phyloP scores from a whole-genome alignment of 2,797 vertebrate species.

The Smutsia gigantea region DNA sequence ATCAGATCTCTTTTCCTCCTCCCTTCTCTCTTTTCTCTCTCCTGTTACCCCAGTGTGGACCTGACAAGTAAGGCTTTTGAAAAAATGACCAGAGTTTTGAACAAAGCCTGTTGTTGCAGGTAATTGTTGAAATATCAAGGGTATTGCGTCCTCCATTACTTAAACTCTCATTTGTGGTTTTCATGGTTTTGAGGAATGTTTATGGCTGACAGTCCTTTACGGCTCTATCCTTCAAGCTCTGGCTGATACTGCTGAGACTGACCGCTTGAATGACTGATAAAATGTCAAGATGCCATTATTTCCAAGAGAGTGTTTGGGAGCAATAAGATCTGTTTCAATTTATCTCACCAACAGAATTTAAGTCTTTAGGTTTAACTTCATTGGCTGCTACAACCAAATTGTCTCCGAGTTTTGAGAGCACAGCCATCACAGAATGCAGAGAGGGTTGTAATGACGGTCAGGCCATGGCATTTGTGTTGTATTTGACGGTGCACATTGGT shows the following conservation, averaged over 20 bases:
- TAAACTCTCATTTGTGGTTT: constrained; percentile 91
- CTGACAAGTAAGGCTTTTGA: constrained; percentile 85
- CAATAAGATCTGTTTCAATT: constrained; percentile 89
- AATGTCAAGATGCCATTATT: constrained; percentile 92
- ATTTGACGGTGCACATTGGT: constrained; percentile 81
- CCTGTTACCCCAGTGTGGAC: neutral
- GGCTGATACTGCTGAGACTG: constrained; percentile 88
- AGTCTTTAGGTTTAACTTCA: constrained; percentile 85
- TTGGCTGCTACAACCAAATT: constrained; percentile 76
- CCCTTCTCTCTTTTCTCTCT: neutral
- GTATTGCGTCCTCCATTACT: constrained; percentile 90
- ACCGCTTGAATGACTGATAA: constrained; percentile 91
- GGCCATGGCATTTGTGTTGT: constrained; percentile 65
- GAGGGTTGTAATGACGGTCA: constrained; percentile 69
- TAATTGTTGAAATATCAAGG: constrained; percentile 91
- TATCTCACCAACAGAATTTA: constrained; percentile 88
- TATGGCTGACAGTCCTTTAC: constrained; percentile 90
- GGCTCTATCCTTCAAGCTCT: constrained; percentile 90
- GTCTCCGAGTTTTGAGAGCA: constrained; percentile 66
- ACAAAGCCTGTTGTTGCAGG: constrained; percentile 87
- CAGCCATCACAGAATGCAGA: constrained; percentile 74
- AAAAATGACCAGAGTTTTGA: constrained; percentile 84
- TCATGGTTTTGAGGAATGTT: constrained; percentile 91
- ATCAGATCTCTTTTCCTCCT: neutral
- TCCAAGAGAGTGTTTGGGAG: constrained; percentile 88